phyloP scores from a whole-genome alignment of 2,888 invertebrate species.

The Drosophila ustulata region DNA sequence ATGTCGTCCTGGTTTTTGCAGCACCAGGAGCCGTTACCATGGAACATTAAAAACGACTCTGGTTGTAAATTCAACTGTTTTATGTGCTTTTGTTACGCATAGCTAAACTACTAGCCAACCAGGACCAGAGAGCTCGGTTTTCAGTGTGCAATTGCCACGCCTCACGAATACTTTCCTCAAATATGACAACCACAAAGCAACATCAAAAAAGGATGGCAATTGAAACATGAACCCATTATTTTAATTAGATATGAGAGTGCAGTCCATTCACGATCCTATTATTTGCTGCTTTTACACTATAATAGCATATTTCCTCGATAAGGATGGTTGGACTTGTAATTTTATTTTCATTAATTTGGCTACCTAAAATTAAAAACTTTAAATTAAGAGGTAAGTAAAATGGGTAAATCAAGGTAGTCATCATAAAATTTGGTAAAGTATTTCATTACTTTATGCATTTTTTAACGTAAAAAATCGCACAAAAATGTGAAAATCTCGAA shows the following conservation, averaged over 20 bases:
- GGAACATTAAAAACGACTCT: constrained; percentile 71
- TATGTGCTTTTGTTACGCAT: constrained; percentile 72
- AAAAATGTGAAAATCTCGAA: too few relatives aligned
- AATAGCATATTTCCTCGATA: too few relatives aligned
- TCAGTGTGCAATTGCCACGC: constrained; percentile 52
- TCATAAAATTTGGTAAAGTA: too few relatives aligned
- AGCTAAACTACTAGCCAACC: constrained; percentile 35
- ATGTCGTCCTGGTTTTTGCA: constrained; percentile 50
- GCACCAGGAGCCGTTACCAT: constrained; percentile 59
- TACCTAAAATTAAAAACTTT: too few relatives aligned
- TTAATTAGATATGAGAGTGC: constrained; percentile 63
- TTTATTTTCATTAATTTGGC: too few relatives aligned
- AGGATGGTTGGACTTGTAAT: too few relatives aligned
- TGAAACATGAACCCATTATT: constrained; percentile 59
- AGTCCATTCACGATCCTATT: constrained; percentile 15
- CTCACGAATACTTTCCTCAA: constrained; percentile 59
- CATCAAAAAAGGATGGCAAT: constrained; percentile 3
- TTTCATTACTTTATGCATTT: too few relatives aligned
- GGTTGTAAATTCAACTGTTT: constrained; percentile 73
- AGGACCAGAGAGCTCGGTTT: constrained; percentile 14
- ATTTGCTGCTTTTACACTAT: neutral
- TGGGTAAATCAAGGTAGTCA: too few relatives aligned
- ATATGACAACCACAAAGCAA: constrained; percentile 13
- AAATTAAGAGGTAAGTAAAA: too few relatives aligned
- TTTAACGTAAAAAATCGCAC: too few relatives aligned